Base-by-base conservation (phyloP, 2,888 invertebrate genomes). In the Aethes cnicana region DNA sequence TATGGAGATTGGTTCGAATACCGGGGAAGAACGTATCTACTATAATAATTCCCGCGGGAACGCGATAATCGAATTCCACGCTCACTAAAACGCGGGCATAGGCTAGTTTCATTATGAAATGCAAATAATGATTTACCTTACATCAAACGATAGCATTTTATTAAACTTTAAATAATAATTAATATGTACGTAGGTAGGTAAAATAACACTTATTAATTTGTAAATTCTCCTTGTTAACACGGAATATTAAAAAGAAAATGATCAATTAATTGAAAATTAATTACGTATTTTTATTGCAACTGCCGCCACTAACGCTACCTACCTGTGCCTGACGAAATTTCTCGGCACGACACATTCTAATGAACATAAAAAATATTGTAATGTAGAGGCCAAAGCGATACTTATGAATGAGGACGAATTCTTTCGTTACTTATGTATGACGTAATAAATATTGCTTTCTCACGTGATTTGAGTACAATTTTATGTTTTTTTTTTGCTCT, bases 241-340 rank as follows among this genome's bases (percentile, higher is more conserved):
- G 59, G 53, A 57, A 59, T 64, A 62, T 68, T 64, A 66, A 4
- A 66, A 56, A 58, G n/a, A 54, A 55, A 63, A 68, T 54, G 56
- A 61, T 59, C 57, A 65, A 65, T 71, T 67, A 67, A 71, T 72
- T 63, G 58, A 59, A 56, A 62, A 62, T 71, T 74, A 68, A 75
- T 72, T 67, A 67, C 55, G 6, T 7, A 59, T 47, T 61, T 60
- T 47, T 41, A 9, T 23, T 47, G 25, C 47, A 58, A 58, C 41
- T 64, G 56, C 62, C 60, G 62, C 63, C 64, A 56, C 68, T 69
- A 67, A 61, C 28, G 61, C 56, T 56, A n/a, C n/a, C n/a, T n/a
- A n/a, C n/a, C n/a, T n/a, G 62, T 66, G 66, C 66, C 68, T 59
- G 68, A 72, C 70, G 66, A 62, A 68, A 64, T 74, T 72, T 62